Evolutionary conservation across 1,140 invertebrate genomes (phyloP).

Genomic region (Tribolium madens): DNA sequence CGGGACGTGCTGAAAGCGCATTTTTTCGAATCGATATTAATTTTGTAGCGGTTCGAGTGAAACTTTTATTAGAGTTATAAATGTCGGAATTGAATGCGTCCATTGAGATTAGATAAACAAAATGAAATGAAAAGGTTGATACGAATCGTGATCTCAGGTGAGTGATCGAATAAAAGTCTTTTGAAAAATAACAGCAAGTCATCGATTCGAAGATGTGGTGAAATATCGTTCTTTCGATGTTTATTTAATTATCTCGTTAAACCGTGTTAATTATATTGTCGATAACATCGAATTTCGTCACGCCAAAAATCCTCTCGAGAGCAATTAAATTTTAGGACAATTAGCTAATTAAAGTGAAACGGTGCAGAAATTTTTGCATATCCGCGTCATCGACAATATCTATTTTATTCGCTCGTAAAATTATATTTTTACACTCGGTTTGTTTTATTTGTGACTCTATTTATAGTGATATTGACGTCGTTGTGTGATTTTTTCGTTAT

Average conservation of each 20-base stretch:
- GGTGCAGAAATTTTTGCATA: conserved; percentile 29
- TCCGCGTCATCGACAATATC: not conserved
- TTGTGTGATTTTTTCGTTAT: not conserved
- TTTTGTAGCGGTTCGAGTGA: not conserved
- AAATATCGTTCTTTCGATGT: not conserved
- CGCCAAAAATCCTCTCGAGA: not conserved
- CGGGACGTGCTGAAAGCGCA: not conserved
- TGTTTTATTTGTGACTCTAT: conserved; percentile 8
- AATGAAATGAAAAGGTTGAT: not conserved
- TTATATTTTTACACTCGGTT: conserved; percentile 28
- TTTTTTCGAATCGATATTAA: not conserved
- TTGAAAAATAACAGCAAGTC: conserved; percentile 13
- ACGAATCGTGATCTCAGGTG: conserved; percentile 3
- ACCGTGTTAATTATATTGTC: conserved; percentile 13
- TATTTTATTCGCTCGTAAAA: conserved; percentile 26
- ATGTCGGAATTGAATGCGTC: conserved; percentile 4
- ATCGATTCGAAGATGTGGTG: not conserved
- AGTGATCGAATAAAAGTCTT: not conserved
- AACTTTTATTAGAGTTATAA: conserved; percentile 12
- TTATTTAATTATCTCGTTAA: conserved; percentile 27
- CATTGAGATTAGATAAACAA: conserved; percentile 29
- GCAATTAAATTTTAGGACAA: conserved; percentile 15
- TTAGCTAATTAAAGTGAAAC: conserved; percentile 20
- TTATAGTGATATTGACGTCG: not conserved
- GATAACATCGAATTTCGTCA: conserved; percentile 29